Conservation (phyloP, 2,797 vertebrate species). For the Aeoliscus strigatus region DNA sequence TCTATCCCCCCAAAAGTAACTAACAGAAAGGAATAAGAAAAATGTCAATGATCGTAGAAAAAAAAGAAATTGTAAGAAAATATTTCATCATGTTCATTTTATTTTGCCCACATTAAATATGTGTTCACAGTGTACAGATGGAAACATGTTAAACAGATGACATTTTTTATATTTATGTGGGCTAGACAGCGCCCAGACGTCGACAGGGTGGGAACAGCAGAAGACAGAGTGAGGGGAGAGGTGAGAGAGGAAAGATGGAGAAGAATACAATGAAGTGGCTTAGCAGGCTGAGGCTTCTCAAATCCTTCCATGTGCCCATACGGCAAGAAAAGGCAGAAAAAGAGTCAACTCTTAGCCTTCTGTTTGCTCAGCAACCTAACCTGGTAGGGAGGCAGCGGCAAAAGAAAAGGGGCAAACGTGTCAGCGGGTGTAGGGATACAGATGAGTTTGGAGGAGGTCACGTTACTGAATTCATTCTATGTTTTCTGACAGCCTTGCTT, state of each 20-base stretch:
- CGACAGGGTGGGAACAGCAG: constrained; percentile 55
- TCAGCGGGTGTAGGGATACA: constrained; percentile 43
- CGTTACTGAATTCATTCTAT: constrained; percentile 49
- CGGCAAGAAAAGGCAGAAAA: constrained; percentile 49
- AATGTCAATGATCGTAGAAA: too few relatives aligned
- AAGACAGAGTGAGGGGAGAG: constrained; percentile 55
- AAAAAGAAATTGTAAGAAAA: too few relatives aligned
- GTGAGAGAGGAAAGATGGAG: constrained; percentile 62
- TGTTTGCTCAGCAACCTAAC: constrained; percentile 70
- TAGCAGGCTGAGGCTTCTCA: constrained; percentile 63
- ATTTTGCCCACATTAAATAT: too few relatives aligned
- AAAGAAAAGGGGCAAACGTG: constrained; percentile 44
- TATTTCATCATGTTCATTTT: too few relatives aligned
- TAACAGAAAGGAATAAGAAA: too few relatives aligned
- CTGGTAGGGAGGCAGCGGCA: constrained; percentile 40
- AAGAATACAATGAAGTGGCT: constrained; percentile 78
- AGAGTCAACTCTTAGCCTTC: constrained; percentile 61
- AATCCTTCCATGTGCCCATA: constrained; percentile 66
- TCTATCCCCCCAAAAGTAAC: too few relatives aligned
- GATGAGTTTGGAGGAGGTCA: constrained; percentile 56
- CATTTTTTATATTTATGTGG: constrained; percentile 26
- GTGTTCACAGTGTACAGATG: background rate
- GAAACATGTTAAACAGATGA: constrained; percentile 16
- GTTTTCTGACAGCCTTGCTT: constrained; percentile 38
- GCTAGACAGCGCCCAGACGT: constrained; percentile 31